phyloP scores from a whole-genome alignment of 2,888 invertebrate genomes.

The Dryobota labecula region DNA sequence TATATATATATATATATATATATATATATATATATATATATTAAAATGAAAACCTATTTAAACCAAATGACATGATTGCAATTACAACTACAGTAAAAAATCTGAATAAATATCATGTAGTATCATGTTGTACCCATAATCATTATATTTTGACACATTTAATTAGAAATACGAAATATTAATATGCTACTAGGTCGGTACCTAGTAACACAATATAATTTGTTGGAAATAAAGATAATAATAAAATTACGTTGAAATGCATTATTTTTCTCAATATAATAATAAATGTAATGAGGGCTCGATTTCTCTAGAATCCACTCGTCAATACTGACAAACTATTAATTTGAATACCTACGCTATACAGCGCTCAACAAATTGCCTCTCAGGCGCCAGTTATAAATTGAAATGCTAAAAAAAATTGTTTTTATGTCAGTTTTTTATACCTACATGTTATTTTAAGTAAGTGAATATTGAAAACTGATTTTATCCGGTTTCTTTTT shows the following conservation, averaged over 20 bases:
- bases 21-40: too few species aligned
- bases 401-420: not conserved
- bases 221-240: not conserved
- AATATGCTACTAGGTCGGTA: not conserved
- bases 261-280: not conserved
- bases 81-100: too few species aligned
- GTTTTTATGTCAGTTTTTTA: not conserved
- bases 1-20: too few species aligned
- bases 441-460: not conserved
- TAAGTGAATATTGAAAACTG: not conserved
- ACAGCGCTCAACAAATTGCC: conserved; percentile 7
- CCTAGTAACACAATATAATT: too few species aligned
- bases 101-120: too few species aligned
- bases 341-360: not conserved
- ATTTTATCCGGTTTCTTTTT: not conserved
- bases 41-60: too few species aligned
- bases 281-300: not conserved
- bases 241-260: not conserved
- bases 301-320: not conserved
- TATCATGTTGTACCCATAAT: not conserved
- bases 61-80: too few species aligned
- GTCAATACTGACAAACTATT: not conserved
- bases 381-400: not conserved
- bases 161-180: not conserved
- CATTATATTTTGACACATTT: not conserved